These are phyloP conservation scores for Scatophagus argus DNA, from an alignment of 2,113 vertebrate species.

Conservation along the genomic window DNA sequence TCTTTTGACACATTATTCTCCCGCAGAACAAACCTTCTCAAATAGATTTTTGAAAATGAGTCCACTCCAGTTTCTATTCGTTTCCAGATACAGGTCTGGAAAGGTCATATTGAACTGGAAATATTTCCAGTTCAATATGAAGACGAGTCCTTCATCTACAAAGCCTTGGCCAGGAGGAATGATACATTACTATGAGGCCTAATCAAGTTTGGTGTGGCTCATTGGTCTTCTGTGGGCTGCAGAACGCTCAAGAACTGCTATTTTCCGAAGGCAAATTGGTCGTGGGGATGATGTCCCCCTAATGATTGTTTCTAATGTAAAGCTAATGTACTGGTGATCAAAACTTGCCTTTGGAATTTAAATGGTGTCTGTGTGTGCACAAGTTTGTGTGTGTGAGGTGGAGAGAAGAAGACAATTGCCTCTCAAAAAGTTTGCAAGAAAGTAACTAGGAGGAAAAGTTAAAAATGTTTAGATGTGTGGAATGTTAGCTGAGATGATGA, in stretches of 20 bases:
- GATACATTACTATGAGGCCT: constrained; percentile 70
- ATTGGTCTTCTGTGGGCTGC: constrained; percentile 76
- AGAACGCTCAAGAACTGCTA: constrained; percentile 62
- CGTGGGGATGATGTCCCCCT: constrained; percentile 76
- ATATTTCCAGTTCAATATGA: constrained; percentile 49
- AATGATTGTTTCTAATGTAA: constrained; percentile 82
- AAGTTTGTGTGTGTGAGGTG: constrained; percentile 35
- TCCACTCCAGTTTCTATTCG: constrained; percentile 36
- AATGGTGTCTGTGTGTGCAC: constrained; percentile 55
- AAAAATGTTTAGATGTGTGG: constrained; percentile 36
- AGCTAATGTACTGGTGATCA: constrained; percentile 82
- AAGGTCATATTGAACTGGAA: too few species aligned
- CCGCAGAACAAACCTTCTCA: constrained; percentile 36
- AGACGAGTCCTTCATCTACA: constrained; percentile 65
- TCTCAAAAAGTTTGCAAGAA: constrained; percentile 63
- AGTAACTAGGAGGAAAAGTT: constrained; percentile 66
- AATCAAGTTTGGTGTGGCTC: constrained; percentile 81
- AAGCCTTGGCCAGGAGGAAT: constrained; percentile 63
- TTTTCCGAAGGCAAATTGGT: constrained; percentile 83
- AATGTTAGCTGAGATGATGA: constrained; percentile 26
- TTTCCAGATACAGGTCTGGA: constrained; percentile 25
- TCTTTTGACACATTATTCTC: constrained; percentile 26
- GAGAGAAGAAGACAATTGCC: constrained; percentile 55
- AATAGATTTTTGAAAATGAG: constrained; percentile 53
- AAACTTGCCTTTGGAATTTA: constrained; percentile 75